phyloP scores from a whole-genome alignment of 2,113 vertebrate species.

The Pseudorectes ferrugineus region DNA sequence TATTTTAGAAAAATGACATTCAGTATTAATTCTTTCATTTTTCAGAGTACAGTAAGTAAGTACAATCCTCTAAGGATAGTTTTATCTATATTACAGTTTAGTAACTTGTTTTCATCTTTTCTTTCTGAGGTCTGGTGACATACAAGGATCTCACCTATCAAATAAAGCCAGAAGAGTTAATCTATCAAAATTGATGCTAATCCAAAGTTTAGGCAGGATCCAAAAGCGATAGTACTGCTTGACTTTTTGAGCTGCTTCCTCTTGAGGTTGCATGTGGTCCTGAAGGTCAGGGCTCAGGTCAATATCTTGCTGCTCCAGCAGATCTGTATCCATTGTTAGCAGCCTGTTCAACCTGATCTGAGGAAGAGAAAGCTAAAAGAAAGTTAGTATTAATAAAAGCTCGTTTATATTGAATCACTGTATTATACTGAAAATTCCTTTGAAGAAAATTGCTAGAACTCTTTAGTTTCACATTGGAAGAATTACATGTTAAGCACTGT shows the following conservation, averaged over 20 bases:
- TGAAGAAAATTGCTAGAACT: not conserved
- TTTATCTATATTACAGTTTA: not conserved
- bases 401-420: not conserved
- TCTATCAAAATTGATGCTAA: conserved; percentile 95
- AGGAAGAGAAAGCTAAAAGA: conserved; percentile 82
- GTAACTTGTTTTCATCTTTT: not conserved
- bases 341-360: conserved; percentile 96
- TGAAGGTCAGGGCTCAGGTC: conserved; percentile 95
- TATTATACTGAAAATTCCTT: not conserved
- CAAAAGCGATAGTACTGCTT: conserved; percentile 96
- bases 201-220: conserved; percentile 94
- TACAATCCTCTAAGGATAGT: not conserved
- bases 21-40: not conserved
- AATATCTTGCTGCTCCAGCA: conserved; percentile 92
- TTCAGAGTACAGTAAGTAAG: not conserved
- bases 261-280: conserved; percentile 82
- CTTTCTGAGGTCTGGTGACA: not conserved
- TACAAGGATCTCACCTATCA: conserved; percentile 82
- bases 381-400: conserved; percentile 47
- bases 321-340: conserved; percentile 93
- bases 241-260: conserved; percentile 83
- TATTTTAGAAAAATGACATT: not conserved
- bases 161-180: conserved; percentile 96
- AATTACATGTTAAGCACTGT: not conserved
- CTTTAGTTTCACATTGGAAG: not conserved